These are phyloP conservation scores for Pandemis cinnamomeana DNA, from an alignment of 2,888 invertebrate genomes.

Conservation along the genomic window DNA sequence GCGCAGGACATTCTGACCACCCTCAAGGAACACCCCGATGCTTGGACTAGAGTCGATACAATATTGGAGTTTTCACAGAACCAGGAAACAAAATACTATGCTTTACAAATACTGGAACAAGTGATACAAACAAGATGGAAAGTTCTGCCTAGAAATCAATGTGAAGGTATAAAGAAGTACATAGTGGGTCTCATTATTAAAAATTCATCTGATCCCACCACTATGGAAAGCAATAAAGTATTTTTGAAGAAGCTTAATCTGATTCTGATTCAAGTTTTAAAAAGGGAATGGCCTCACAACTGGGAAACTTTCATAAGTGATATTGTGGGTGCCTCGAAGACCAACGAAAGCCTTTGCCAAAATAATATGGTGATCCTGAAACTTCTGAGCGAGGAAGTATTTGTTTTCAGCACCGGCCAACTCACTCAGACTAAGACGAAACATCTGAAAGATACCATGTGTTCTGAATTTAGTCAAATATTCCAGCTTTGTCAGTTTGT, in stretches of 20 bases:
- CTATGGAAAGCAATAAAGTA: conserved; percentile 96
- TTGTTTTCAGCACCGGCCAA: conserved; percentile 99
- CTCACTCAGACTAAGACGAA: conserved; percentile 99
- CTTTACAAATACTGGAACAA: conserved; percentile 99
- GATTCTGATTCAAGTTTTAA: conserved; percentile 99
- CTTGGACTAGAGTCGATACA: conserved; percentile 99
- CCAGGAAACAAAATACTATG: conserved; percentile 99
- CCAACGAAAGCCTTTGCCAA: conserved; percentile 99
- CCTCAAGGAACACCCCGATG: conserved; percentile 98
- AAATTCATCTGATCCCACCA: conserved; percentile 95
- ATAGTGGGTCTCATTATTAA: conserved; percentile 99
- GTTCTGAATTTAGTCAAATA: conserved; percentile 99
- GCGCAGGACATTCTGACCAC: conserved; percentile 98
- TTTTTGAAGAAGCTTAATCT: conserved; percentile 99
- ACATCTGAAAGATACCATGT: conserved; percentile 99
- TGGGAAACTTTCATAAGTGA: conserved; percentile 99
- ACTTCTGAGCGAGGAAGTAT: conserved; percentile 98
- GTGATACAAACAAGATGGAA: conserved; percentile 99
- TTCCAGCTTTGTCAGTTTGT: conserved; percentile 99
- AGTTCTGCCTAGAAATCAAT: conserved; percentile 98
- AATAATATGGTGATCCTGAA: conserved; percentile 99
- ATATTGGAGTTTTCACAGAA: conserved; percentile 98
- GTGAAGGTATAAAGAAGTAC: conserved; percentile 99
- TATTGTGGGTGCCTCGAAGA: conserved; percentile 99
- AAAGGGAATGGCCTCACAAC: conserved; percentile 99